phyloP scores from a whole-genome alignment of 2,113 vertebrate genomes.

The Chlamydotis undulata region DNA sequence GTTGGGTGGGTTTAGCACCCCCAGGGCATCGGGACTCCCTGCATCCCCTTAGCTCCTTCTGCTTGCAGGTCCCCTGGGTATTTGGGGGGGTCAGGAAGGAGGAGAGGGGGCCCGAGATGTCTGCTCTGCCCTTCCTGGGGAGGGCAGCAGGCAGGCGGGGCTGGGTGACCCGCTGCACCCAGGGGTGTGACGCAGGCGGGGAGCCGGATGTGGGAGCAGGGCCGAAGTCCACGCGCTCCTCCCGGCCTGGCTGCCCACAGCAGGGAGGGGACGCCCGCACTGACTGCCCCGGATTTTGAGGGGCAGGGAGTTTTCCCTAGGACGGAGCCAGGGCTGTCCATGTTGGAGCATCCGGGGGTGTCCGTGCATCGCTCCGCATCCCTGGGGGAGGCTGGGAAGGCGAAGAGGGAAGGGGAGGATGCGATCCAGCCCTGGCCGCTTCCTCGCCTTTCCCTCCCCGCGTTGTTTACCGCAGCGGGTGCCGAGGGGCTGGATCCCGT shows the following conservation, averaged over 20 bases:
- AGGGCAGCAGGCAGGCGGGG: background rate
- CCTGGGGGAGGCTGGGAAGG: background rate
- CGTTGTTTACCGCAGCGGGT: background rate
- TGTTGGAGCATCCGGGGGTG: fast-evolving
- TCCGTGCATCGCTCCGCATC: fast-evolving
- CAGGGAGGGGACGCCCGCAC: background rate
- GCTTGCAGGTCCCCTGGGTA: background rate
- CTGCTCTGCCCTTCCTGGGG: background rate
- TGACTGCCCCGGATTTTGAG: fast-evolving
- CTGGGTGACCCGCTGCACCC: background rate
- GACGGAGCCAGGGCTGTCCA: background rate
- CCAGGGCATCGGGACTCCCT: background rate
- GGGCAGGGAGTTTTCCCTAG: background rate
- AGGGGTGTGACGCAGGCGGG: background rate
- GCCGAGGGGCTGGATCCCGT: background rate
- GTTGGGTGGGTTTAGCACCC: background rate
- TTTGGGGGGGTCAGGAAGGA: background rate
- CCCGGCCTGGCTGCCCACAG: background rate
- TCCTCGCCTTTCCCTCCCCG: background rate
- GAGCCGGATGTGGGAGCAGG: background rate
- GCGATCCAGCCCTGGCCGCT: background rate
- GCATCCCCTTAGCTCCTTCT: fast-evolving
- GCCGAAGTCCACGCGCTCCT: background rate
- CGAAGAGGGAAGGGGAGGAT: background rate
- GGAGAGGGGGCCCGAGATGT: background rate